Percentiles rank a stretch among this genome's conserved stretches.
These are phyloP conservation scores for Spialia ferax DNA, from an alignment of 2,888 invertebrate species.

Conservation along the genomic window DNA sequence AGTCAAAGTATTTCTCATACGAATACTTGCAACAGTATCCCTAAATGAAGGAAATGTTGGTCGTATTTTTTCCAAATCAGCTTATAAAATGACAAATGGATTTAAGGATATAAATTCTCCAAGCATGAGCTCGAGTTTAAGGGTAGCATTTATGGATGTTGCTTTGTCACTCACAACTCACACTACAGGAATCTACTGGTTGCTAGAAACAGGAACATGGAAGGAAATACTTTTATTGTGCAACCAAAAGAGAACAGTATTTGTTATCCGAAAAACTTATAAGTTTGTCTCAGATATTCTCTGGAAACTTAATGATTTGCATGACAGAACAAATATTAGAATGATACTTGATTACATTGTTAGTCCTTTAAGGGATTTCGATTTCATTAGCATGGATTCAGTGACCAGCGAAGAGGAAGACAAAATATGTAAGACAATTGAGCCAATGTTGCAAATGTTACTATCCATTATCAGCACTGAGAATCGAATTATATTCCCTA, in stretches of 20 bases:
- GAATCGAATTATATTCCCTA: conserved; percentile 70
- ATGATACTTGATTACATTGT: conserved; percentile 84
- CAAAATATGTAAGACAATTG: conserved; percentile 80
- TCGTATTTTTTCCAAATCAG: conserved; percentile 77
- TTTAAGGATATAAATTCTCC: conserved; percentile 63
- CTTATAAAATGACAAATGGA: conserved; percentile 57
- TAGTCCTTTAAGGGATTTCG: conserved; percentile 86
- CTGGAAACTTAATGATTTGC: conserved; percentile 82
- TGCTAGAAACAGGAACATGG: conserved; percentile 89
- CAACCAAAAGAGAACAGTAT: conserved; percentile 89
- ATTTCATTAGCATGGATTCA: conserved; percentile 80
- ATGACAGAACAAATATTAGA: conserved; percentile 71
- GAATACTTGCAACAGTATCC: conserved; percentile 87
- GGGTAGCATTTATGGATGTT: conserved; percentile 89
- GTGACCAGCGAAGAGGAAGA: conserved; percentile 80
- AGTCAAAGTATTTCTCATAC: conserved; percentile 88
- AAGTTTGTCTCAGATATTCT: conserved; percentile 88
- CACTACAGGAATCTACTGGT: conserved; percentile 88
- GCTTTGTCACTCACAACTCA: conserved; percentile 87
- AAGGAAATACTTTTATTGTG: conserved; percentile 88
- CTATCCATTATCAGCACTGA: conserved; percentile 83
- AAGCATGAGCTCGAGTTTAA: conserved; percentile 86
- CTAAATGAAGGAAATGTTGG: conserved; percentile 87
- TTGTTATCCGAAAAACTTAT: conserved; percentile 89
- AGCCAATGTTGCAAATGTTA: conserved; percentile 86